phyloP scores from a whole-genome alignment of 2,888 invertebrate species.

The Mythimna vitellina region DNA sequence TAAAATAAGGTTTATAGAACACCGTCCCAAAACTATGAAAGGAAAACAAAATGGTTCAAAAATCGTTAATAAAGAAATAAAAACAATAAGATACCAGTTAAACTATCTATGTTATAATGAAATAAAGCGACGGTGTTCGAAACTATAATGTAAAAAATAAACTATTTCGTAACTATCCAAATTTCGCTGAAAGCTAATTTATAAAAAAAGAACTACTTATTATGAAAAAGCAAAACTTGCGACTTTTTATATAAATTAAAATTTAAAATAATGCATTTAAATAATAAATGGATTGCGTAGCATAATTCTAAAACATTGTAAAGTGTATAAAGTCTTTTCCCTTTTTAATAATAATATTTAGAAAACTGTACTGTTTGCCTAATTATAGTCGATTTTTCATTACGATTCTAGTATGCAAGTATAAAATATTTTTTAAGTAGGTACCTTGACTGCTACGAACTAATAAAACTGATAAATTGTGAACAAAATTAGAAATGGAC shows the following conservation, averaged over 20 bases:
- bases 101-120: neutral
- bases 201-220: conserved; percentile 16
- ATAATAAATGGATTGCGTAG: conserved; percentile 82
- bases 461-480: neutral
- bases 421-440: neutral
- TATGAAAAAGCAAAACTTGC: conserved; percentile 41
- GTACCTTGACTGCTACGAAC: neutral
- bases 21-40: conserved; percentile 20
- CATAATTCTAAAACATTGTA: conserved; percentile 88
- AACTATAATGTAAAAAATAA: conserved; percentile 30
- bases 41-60: conserved; percentile 3
- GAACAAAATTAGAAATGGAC: conserved; percentile 7
- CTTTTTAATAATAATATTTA: conserved; percentile 58
- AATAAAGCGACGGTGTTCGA: conserved; percentile 40
- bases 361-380: conserved; percentile 49
- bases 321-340: conserved; percentile 81
- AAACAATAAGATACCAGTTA: neutral
- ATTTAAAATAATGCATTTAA: conserved; percentile 69
- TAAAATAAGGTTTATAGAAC: conserved; percentile 29
- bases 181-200: conserved; percentile 50
- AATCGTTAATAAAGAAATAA: neutral
- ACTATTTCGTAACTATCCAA: conserved; percentile 31
- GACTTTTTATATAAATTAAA: conserved; percentile 46
- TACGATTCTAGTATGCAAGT: conserved; percentile 26
- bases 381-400: conserved; percentile 37